phyloP scores from a whole-genome alignment of 2,888 invertebrate species.

The Psylliodes chrysocephalus region DNA sequence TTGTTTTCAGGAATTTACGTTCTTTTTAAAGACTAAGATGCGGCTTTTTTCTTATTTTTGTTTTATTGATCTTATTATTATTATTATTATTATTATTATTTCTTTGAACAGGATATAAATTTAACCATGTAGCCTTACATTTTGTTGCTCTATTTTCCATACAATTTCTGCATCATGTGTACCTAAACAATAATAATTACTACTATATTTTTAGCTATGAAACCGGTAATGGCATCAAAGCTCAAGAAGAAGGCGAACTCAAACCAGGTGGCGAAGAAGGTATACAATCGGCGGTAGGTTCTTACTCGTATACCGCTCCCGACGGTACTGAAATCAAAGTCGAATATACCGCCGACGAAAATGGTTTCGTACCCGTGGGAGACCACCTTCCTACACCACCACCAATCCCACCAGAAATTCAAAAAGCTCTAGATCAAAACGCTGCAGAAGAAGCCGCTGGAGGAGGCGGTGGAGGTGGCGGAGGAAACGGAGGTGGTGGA shows the following conservation, averaged over 20 bases:
- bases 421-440: constrained; percentile 67
- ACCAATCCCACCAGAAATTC: constrained; percentile 74
- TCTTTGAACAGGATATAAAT: too few relatives aligned
- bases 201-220: constrained; percentile 65
- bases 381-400: constrained; percentile 72
- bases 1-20: too few relatives aligned
- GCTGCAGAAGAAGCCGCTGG: constrained; percentile 64
- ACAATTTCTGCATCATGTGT: too few relatives aligned
- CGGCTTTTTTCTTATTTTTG: too few relatives aligned
- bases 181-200: too few relatives aligned
- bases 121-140: too few relatives aligned
- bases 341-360: constrained; percentile 74
- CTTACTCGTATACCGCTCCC: constrained; percentile 73
- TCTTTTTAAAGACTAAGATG: too few relatives aligned
- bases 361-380: constrained; percentile 70
- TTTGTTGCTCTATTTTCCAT: too few relatives aligned
- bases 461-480: constrained; percentile 46
- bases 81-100: too few relatives aligned
- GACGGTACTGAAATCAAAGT: constrained; percentile 70
- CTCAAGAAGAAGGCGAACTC: constrained; percentile 71
- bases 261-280: constrained; percentile 70
- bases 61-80: too few relatives aligned
- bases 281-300: constrained; percentile 69
- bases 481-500: constrained; percentile 45
- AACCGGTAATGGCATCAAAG: constrained; percentile 73